Percentiles rank a stretch among this genome's conserved stretches.
These are phyloP conservation scores for Acronicta psi DNA, from an alignment of 2,888 invertebrate genomes.

Conservation along the genomic window DNA sequence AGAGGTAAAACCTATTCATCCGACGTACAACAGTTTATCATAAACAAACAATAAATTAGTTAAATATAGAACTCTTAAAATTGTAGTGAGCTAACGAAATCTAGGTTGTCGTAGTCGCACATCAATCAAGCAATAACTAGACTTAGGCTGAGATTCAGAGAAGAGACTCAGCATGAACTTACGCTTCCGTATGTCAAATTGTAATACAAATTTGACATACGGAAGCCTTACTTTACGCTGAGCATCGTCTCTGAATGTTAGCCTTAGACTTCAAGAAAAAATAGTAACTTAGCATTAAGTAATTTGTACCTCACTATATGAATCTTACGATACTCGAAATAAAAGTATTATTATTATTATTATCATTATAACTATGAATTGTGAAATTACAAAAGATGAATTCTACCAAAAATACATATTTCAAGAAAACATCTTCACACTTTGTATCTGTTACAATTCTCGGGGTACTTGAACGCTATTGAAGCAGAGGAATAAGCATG, in stretches of 20 bases:
- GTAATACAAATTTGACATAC: too few species aligned
- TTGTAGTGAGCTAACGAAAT: constrained; percentile 19
- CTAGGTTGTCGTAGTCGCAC: constrained; percentile 13
- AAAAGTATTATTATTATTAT: too few species aligned
- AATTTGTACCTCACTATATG: too few species aligned
- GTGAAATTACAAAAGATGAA: constrained; percentile 6
- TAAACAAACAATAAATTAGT: constrained; percentile 3
- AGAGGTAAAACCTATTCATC: neutral
- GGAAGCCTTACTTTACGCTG: too few species aligned
- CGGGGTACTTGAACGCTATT: constrained; percentile 12
- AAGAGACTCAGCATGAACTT: too few species aligned
- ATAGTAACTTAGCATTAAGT: too few species aligned
- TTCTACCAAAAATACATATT: constrained; percentile 21
- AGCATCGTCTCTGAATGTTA: too few species aligned
- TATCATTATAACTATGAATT: constrained; percentile 14
- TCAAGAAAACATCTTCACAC: constrained; percentile 15
- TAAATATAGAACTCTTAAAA: constrained; percentile 21
- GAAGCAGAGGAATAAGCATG: constrained; percentile 14
- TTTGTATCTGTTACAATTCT: constrained; percentile 29
- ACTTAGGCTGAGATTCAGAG: too few species aligned
- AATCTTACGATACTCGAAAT: too few species aligned
- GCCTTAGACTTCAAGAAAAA: too few species aligned
- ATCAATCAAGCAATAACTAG: constrained; percentile 21
- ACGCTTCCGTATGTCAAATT: too few species aligned
- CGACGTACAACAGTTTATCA: neutral